Percentiles rank a stretch among this genome's conserved stretches.
Conservation (phyloP, 2,888 invertebrate species). For the Apocheima hispidaria region DNA sequence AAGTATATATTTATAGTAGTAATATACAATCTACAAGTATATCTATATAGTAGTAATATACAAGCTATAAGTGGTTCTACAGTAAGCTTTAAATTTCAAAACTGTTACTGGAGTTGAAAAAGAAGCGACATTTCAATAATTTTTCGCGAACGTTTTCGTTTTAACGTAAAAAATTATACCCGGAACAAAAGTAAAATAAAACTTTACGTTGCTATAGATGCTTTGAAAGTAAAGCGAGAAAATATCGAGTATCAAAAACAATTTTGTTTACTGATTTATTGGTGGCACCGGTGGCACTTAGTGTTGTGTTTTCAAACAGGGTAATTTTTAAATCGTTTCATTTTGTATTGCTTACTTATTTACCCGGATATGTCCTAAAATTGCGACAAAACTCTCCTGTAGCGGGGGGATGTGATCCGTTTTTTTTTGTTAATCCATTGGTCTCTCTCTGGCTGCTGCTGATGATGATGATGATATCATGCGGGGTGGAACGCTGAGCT, state of each 20-base stretch:
- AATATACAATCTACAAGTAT: no score
- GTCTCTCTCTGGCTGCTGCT: no score
- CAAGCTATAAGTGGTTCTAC: not conserved
- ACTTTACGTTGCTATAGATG: constrained; percentile 12
- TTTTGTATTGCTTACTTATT: no score
- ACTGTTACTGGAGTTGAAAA: constrained; percentile 27
- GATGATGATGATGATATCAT: no score
- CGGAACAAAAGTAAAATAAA: constrained; percentile 14
- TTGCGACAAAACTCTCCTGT: no score
- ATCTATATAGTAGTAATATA: no score
- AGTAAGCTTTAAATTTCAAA: not conserved
- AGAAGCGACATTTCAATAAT: constrained; percentile 29
- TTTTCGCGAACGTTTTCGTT: constrained; percentile 2
- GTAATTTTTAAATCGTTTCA: not conserved
- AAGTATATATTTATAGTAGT: no score
- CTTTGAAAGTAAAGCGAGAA: constrained; percentile 11
- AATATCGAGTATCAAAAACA: constrained; percentile 17
- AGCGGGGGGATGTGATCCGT: no score
- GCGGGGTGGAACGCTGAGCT: no score
- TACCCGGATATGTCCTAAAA: no score
- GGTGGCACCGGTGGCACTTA: no score
- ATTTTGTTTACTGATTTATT: constrained; percentile 10
- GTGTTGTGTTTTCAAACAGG: not conserved
- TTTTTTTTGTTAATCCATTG: no score
- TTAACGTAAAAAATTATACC: constrained; percentile 20